Evolutionary conservation across 2,888 invertebrate genomes (phyloP), one percentile per base, ranked within the genome.

Genomic region (Campopleginae sp.): DNA sequence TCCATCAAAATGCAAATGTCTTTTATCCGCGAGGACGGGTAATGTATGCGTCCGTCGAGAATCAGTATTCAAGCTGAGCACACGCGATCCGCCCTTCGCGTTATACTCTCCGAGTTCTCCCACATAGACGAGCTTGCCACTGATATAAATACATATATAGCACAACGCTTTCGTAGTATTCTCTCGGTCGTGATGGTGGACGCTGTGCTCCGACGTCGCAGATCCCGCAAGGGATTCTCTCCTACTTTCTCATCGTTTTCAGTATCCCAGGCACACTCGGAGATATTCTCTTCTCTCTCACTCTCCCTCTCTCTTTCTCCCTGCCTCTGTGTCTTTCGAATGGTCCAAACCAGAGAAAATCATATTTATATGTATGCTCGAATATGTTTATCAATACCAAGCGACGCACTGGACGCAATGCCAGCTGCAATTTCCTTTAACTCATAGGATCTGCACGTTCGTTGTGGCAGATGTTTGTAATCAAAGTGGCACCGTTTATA

Each of bases 1-100:
- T 92, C 92, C 91, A 92, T 92, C 92, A 92, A 92, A 91, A 92
- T 92, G 92, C 92, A 92, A 92, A 92, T 92, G 88, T 90, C 91
- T 91, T 92, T 92, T 92, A 92, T 92, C 91, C 91, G 89, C 88
- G 85, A 79, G 85, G 82, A 79, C 85, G 82, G 89, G 88, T 92
- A 92, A 92, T 91, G 86, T 92, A 92, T 91, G 91, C 92, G 90
- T 90, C 91, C 89, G 86, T 89, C 87, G 91, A 90, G 90, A 91
- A 92, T 92, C 92, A 92, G 92, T 90, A 92, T 92, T 92, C 91
- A 91, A 88, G 87, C 88, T 87, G 91, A 88, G 89, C 88, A 86
- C 89, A 88, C 87, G 88, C 88, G 91, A 91, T 90, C 90, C 91
- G 87, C 91, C 91, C 89, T 79, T 89, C 88, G 86, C 87, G 89